Evolutionary conservation across 2,888 invertebrate species (phyloP).

Genomic region (Biston betularia): DNA sequence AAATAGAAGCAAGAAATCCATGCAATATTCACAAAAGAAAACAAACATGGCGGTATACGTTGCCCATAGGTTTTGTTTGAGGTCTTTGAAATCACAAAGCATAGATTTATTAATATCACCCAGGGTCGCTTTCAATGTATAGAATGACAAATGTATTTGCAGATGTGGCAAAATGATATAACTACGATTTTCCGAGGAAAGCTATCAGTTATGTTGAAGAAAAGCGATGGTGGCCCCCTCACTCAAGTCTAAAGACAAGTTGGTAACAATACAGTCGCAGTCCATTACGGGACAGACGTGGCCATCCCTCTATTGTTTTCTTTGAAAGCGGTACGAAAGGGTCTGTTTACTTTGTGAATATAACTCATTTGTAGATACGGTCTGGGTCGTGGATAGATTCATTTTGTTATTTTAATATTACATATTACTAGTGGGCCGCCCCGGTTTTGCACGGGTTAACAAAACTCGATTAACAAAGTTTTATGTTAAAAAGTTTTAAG

Average conservation of each 20-base stretch:
- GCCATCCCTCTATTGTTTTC: constrained; percentile 14
- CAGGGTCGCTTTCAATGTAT: background rate
- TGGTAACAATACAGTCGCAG: background rate
- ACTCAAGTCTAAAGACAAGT: background rate
- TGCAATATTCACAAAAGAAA: background rate
- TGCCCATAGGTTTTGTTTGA: constrained; percentile 8
- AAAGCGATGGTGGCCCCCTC: background rate
- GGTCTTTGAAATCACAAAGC: constrained; percentile 7
- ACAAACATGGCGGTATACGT: background rate
- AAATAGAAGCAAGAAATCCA: background rate
- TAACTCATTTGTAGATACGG: constrained; percentile 7
- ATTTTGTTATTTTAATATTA: background rate
- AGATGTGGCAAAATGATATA: background rate
- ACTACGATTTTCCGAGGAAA: background rate
- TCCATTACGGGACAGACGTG: constrained; percentile 9
- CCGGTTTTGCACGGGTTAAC: no score
- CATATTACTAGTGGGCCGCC: no score
- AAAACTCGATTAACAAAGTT: no score
- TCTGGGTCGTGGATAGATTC: background rate
- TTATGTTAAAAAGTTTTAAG: no score
- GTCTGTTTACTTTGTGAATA: constrained; percentile 13
- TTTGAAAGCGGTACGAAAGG: constrained; percentile 11
- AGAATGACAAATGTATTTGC: background rate
- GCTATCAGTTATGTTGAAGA: background rate
- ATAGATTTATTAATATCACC: constrained; percentile 8